These are phyloP conservation scores for Asteroscopus sphinx DNA, from an alignment of 2,888 invertebrate genomes.

Conservation along the genomic window DNA sequence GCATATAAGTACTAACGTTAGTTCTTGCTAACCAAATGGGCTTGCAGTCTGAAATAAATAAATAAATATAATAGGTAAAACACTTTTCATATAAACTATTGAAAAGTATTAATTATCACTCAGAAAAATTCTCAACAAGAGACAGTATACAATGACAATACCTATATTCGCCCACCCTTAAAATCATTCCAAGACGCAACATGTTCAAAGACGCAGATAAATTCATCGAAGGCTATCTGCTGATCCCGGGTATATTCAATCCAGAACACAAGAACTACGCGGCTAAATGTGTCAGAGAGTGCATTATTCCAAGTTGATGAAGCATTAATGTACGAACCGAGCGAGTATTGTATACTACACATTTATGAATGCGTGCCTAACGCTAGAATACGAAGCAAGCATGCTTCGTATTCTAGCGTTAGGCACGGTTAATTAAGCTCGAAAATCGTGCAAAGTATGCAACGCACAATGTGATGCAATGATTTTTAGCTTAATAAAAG, in stretches of 20 bases:
- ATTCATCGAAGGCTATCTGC: neutral
- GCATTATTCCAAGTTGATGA: conserved; percentile 47
- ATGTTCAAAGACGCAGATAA: no score
- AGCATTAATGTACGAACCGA: conserved; percentile 41
- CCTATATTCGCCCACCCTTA: no score
- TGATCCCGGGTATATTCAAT: no score
- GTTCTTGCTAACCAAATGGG: no score
- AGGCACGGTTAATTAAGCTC: neutral
- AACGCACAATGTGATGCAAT: neutral
- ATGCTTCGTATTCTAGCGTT: conserved; percentile 7
- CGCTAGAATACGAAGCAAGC: conserved; percentile 8
- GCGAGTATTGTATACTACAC: conserved; percentile 10
- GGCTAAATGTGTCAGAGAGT: conserved; percentile 60
- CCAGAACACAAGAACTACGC: conserved; percentile 52
- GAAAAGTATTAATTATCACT: no score
- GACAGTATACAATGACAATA: no score
- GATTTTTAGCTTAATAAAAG: neutral
- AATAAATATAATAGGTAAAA: no score
- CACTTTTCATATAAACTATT: no score
- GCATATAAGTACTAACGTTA: no score
- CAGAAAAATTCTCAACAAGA: no score
- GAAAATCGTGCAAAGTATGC: neutral
- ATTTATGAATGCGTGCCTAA: conserved; percentile 16
- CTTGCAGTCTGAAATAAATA: no score
- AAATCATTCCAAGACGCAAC: no score